Evolutionary conservation across 2,797 vertebrate genomes (phyloP).

Genomic region (Podarcis lilfordi): DNA sequence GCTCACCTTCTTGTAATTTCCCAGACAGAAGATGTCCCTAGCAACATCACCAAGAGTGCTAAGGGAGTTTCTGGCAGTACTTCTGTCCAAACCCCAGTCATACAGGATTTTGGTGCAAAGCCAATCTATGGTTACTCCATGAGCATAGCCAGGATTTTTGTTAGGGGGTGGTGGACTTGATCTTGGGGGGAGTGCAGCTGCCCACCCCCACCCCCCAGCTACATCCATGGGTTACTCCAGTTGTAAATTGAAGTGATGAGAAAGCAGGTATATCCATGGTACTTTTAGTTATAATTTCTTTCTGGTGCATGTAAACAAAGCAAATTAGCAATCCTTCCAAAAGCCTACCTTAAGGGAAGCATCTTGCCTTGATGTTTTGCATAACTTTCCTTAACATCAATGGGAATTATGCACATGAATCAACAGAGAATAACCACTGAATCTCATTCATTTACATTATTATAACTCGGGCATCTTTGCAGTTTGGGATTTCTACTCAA

Average conservation of each 20-base stretch:
- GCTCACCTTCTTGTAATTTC: neutral
- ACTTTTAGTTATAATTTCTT: constrained; percentile 17
- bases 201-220: too few relatives aligned
- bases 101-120: neutral
- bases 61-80: neutral
- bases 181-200: too few relatives aligned
- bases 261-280: neutral
- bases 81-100: neutral
- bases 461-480: constrained; percentile 8
- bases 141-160: too few relatives aligned
- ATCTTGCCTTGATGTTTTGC: neutral
- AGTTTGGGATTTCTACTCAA: neutral
- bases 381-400: constrained; percentile 7
- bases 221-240: neutral
- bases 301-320: constrained; percentile 33
- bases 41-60: neutral
- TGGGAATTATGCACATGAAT: neutral
- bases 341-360: neutral
- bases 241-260: constrained; percentile 3
- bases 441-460: neutral
- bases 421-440: constrained; percentile 21
- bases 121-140: neutral
- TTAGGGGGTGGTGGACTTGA: too few relatives aligned
- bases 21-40: neutral
- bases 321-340: neutral